These are phyloP conservation scores for Stigmatopora nigra DNA, from an alignment of 2,113 vertebrate genomes.

Conservation along the genomic window DNA sequence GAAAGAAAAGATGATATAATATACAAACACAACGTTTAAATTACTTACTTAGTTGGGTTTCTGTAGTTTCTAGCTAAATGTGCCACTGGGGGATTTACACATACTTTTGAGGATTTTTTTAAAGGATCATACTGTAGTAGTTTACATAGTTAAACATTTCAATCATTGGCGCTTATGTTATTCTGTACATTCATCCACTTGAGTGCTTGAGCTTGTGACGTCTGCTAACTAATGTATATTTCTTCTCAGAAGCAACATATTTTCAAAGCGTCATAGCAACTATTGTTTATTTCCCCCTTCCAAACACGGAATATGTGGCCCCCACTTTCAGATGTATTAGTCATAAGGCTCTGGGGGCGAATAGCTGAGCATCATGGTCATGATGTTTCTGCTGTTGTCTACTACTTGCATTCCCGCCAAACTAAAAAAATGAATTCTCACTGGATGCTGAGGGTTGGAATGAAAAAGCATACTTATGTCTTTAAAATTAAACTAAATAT, in stretches of 20 bases:
- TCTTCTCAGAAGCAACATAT: constrained; percentile 12
- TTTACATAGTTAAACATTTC: not conserved
- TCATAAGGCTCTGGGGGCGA: constrained; percentile 45
- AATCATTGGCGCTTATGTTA: not conserved
- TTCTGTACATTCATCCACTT: not conserved
- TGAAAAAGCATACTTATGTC: constrained; percentile 4
- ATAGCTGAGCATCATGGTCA: constrained; percentile 52
- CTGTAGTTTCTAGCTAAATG: not conserved
- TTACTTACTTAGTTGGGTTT: not conserved
- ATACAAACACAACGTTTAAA: not conserved
- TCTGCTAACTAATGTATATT: constrained; percentile 5
- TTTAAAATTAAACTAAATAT: too few species aligned
- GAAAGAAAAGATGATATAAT: not conserved
- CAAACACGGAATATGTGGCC: constrained; percentile 44
- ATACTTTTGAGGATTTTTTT: not conserved
- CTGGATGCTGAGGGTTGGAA: constrained; percentile 9
- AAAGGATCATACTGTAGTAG: not conserved
- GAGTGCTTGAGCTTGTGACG: not conserved
- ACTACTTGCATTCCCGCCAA: constrained; percentile 8
- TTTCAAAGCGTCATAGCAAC: constrained; percentile 32
- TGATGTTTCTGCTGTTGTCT: constrained; percentile 28
- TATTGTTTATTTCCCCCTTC: constrained; percentile 27
- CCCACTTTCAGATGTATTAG: constrained; percentile 42
- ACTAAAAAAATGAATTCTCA: constrained; percentile 4
- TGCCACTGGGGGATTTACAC: not conserved